These are phyloP conservation scores for Endotricha flammealis DNA, from an alignment of 2,888 invertebrate species.

Conservation along the genomic window DNA sequence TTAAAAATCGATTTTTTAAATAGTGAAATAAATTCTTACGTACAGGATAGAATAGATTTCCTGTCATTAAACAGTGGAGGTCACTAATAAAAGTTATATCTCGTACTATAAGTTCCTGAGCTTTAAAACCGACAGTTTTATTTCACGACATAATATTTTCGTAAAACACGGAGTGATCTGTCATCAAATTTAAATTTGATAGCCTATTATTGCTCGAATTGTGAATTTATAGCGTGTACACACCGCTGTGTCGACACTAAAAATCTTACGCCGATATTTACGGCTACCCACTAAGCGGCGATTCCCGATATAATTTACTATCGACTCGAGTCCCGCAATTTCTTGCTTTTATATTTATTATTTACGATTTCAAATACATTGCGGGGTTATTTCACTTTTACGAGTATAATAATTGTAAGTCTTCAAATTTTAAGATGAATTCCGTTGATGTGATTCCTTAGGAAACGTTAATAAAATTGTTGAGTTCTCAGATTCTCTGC, in stretches of 20 bases:
- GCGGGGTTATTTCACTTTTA: neutral
- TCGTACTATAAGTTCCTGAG: no score
- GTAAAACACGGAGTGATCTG: no score
- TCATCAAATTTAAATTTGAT: constrained; percentile 27
- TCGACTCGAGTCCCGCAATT: constrained; percentile 18
- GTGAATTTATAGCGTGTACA: constrained; percentile 22
- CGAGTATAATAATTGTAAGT: constrained; percentile 1
- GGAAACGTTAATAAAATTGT: neutral
- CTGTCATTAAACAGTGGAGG: no score
- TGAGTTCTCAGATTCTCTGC: neutral
- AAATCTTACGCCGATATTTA: constrained; percentile 19
- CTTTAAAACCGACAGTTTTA: no score
- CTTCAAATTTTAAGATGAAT: neutral
- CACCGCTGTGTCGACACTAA: constrained; percentile 15
- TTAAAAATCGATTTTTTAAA: no score
- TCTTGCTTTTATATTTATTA: constrained; percentile 18
- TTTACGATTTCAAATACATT: constrained; percentile 8
- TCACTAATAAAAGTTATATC: no score
- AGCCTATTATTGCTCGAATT: constrained; percentile 17
- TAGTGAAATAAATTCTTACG: no score
- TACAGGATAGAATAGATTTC: no score
- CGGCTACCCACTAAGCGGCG: constrained; percentile 19
- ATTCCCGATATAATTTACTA: constrained; percentile 24
- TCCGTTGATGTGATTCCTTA: neutral
- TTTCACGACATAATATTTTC: no score